These are phyloP conservation scores for Calycopis cecrops DNA, from an alignment of 1,140 invertebrate genomes.

Conservation along the genomic window DNA sequence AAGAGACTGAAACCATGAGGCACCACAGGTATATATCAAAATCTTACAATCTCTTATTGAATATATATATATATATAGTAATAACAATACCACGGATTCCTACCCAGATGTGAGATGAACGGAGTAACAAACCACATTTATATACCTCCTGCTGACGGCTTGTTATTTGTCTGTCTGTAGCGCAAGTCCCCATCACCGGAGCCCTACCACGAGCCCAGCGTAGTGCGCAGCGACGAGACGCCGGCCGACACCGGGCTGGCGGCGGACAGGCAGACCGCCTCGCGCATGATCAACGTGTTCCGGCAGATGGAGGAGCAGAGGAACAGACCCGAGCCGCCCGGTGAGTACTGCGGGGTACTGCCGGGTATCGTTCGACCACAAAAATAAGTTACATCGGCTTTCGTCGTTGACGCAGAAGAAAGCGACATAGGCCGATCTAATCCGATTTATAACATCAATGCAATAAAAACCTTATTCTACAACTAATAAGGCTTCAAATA, in stretches of 20 bases:
- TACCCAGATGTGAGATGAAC: too few relatives aligned
- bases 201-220: conserved; percentile 84
- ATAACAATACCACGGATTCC: too few relatives aligned
- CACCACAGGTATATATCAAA: too few relatives aligned
- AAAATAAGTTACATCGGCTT: too few relatives aligned
- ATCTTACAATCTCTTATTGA: too few relatives aligned
- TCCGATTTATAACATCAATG: too few relatives aligned
- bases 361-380: background rate
- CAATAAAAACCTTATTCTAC: too few relatives aligned
- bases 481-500: too few relatives aligned
- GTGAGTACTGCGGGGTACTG: conserved; percentile 35
- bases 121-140: background rate
- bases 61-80: too few relatives aligned
- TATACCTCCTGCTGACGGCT: background rate
- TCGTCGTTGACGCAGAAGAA: too few relatives aligned
- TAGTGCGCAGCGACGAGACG: conserved; percentile 80
- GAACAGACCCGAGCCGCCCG: conserved; percentile 74
- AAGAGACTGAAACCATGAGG: too few relatives aligned
- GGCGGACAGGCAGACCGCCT: conserved; percentile 83
- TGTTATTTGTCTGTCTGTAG: conserved; percentile 24
- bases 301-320: conserved; percentile 88
- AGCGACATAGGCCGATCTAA: too few relatives aligned
- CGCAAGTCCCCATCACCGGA: conserved; percentile 84
- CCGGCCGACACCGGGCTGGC: conserved; percentile 70
- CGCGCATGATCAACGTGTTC: conserved; percentile 90